These are phyloP conservation scores for Sarcophaga subvicina DNA, from an alignment of 2,888 invertebrate species.

Conservation along the genomic window DNA sequence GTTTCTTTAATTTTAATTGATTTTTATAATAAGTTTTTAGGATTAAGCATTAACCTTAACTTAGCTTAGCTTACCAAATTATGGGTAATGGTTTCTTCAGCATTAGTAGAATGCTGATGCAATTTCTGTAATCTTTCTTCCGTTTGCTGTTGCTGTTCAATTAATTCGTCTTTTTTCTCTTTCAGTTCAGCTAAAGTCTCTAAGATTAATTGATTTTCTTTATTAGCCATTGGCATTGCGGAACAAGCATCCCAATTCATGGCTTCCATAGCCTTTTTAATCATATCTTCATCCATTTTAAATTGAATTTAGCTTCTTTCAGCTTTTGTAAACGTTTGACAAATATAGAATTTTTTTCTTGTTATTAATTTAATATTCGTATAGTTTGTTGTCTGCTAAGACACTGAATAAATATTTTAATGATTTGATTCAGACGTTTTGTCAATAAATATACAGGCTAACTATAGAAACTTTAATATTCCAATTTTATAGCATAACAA, in stretches of 20 bases:
- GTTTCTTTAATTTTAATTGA: slow-evolving; percentile 80
- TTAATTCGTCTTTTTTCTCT: slow-evolving; percentile 82
- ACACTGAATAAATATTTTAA: slow-evolving; percentile 4
- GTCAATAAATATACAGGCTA: slow-evolving; percentile 52
- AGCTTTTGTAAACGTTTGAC: slow-evolving; percentile 14
- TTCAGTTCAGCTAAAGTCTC: slow-evolving; percentile 82
- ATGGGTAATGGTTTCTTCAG: slow-evolving; percentile 83
- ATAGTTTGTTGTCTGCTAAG: slow-evolving; percentile 1
- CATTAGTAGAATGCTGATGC: slow-evolving; percentile 82
- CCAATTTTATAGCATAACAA: slow-evolving; percentile 37
- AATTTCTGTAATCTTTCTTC: slow-evolving; percentile 81
- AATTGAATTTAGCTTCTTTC: not conserved
- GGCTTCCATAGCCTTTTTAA: slow-evolving; percentile 76
- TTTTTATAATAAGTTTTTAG: not conserved
- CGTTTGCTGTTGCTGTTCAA: slow-evolving; percentile 81
- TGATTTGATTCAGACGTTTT: slow-evolving; percentile 48
- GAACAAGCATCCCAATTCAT: slow-evolving; percentile 84
- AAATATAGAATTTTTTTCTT: slow-evolving; percentile 21
- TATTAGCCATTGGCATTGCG: slow-evolving; percentile 90
- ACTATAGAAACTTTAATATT: slow-evolving; percentile 43
- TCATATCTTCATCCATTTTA: slow-evolving; percentile 73
- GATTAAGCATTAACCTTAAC: not conserved
- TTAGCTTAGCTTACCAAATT: slow-evolving; percentile 82
- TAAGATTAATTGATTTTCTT: slow-evolving; percentile 84
- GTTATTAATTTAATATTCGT: not conserved